Percentiles rank a stretch among this genome's conserved stretches.
Evolutionary conservation across 2,797 vertebrate species (phyloP).

Genomic region (Microhierax caerulescens): DNA sequence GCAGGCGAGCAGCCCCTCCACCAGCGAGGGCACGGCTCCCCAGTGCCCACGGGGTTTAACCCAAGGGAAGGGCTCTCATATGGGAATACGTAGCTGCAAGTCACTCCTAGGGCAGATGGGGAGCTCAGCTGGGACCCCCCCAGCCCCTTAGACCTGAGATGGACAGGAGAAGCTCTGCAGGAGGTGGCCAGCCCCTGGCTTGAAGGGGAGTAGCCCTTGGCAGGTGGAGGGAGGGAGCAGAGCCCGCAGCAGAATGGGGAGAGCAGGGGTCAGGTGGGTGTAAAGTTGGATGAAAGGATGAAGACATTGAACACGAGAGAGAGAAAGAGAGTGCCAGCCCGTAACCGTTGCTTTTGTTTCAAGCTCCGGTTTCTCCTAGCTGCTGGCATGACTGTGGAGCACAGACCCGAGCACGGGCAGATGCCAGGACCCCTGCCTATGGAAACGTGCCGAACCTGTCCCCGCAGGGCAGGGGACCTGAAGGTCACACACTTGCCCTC

Average conservation of each 20-base stretch:
- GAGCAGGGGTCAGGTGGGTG: not conserved
- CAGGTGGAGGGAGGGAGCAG: conserved; percentile 1
- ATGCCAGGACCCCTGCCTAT: not conserved
- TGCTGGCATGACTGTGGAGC: not conserved
- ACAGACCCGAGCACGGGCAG: not conserved
- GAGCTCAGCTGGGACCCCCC: not conserved
- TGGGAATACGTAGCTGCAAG: accelerated
- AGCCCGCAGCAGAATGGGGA: not conserved
- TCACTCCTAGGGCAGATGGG: not conserved
- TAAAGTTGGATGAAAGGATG: conserved; percentile 51
- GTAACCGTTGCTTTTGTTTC: not conserved
- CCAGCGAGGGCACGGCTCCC: accelerated
- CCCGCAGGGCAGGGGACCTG: not conserved
- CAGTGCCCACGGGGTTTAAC: accelerated
- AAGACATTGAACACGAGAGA: conserved; percentile 20
- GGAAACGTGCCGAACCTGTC: not conserved
- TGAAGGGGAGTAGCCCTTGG: not conserved
- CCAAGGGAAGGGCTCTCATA: accelerated
- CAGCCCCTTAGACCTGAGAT: not conserved
- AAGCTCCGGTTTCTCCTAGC: not conserved
- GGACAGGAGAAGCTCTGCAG: not conserved
- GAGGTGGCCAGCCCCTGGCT: not conserved
- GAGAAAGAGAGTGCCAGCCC: not conserved
- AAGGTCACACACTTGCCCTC: conserved; percentile 12
- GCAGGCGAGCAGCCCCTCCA: not conserved